A percentile compares a stretch with the other conserved stretches of the same genome.
Conservation (phyloP, 2,797 vertebrate genomes). For the Melanitta fusca region DNA sequence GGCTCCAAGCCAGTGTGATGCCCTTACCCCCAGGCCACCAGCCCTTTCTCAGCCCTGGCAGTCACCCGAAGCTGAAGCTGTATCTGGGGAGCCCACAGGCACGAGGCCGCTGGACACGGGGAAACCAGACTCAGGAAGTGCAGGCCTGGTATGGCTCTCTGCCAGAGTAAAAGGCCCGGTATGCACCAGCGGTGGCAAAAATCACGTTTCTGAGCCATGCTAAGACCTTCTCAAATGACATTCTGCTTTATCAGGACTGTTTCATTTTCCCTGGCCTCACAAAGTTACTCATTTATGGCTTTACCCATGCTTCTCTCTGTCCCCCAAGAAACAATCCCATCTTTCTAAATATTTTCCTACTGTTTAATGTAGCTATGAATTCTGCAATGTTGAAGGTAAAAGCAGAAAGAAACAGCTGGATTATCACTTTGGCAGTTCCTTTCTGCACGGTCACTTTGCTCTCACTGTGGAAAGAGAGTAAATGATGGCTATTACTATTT, state of each 20-base stretch:
- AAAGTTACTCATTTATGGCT: neutral
- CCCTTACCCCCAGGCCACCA: neutral
- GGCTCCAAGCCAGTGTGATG: fast-evolving
- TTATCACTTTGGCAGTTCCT: neutral
- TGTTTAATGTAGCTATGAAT: constrained; percentile 30
- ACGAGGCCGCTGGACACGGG: fast-evolving
- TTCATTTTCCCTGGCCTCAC: neutral
- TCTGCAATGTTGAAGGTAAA: constrained; percentile 21
- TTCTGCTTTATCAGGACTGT: neutral
- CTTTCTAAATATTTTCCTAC: constrained; percentile 22
- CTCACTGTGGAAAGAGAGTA: neutral
- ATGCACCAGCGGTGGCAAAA: neutral
- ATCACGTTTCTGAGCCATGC: fast-evolving
- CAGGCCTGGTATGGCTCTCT: too few species aligned
- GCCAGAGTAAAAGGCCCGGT: neutral
- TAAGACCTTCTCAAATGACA: neutral
- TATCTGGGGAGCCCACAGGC: fast-evolving
- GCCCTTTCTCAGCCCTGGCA: neutral
- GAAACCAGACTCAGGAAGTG: fast-evolving
- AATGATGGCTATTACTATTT: constrained; percentile 3
- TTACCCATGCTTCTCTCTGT: neutral
- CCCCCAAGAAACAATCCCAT: neutral
- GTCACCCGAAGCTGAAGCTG: fast-evolving
- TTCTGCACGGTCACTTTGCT: neutral
- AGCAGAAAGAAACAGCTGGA: constrained; percentile 6